Percentiles rank a stretch among this genome's conserved stretches.
Evolutionary conservation across 2,113 vertebrate genomes (phyloP).

Genomic region (Burhinus oedicnemus): DNA sequence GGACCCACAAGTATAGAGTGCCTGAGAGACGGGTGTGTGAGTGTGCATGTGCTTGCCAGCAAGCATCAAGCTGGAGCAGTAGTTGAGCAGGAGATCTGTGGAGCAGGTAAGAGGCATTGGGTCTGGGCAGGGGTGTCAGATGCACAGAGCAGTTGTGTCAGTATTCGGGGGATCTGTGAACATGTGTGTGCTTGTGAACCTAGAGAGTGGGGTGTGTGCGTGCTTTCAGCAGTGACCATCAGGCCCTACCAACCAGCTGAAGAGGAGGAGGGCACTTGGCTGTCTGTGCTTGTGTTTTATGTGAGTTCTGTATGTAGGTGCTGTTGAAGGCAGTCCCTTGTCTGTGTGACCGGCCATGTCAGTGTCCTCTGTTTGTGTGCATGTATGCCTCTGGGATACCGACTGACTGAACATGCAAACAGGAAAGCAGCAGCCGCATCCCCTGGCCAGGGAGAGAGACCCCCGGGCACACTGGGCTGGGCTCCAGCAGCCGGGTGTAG

Average conservation of each 20-base stretch:
- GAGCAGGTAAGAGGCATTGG: not conserved
- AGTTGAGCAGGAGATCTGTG: not conserved
- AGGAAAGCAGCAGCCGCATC: not conserved
- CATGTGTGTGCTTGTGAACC: accelerated
- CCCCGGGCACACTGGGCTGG: not conserved
- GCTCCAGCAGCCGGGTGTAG: not conserved
- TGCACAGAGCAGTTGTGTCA: not conserved
- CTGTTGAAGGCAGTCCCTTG: not conserved
- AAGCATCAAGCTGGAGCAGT: not conserved
- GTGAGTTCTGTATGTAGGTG: not conserved
- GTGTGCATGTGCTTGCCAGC: not conserved
- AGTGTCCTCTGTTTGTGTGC: not conserved
- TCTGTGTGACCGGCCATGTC: not conserved
- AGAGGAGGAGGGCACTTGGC: not conserved
- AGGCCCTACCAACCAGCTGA: not conserved
- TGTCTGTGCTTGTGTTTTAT: not conserved
- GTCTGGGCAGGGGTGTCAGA: not conserved
- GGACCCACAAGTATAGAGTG: not conserved
- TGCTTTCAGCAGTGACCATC: not conserved
- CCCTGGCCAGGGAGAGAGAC: not conserved
- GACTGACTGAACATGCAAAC: not conserved
- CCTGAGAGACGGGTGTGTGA: not conserved
- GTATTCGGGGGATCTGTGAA: not conserved
- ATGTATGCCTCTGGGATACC: not conserved
- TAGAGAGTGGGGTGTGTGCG: not conserved